Base-by-base conservation (phyloP, 2,888 invertebrate genomes). In the Pecten maximus region DNA sequence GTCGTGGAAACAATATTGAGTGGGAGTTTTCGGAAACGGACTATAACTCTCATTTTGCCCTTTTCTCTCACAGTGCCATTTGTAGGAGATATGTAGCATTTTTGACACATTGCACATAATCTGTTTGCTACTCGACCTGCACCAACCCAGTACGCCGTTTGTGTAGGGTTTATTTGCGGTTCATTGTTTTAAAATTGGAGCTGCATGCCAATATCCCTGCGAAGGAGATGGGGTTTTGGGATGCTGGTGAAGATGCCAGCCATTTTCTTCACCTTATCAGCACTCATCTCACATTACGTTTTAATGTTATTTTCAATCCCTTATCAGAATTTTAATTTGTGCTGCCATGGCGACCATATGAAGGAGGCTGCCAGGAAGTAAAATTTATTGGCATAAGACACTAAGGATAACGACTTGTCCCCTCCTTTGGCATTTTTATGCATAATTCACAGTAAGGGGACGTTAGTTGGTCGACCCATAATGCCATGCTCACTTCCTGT, bases 251-350 rank as follows among this genome's bases (percentile, higher is more conserved):
- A 74, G 74, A 74, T 74, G 74, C 88, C 50, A 90, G 87, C 89
- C 88, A 89, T 87, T 89, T 90, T 90, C 88, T 35, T 87, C 40
- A 40, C 87, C 92, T 91, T 91, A 92, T 92, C 92, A 89, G 90
- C 90, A 89, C 89, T 87, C 91, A 88, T 92, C 92, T 94, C 93
- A 89, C 87, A 92, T 94, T 94, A 92, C 94, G 92, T 90, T 94
- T 94, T 94, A 94, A 94, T 94, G 93, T 91, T 93, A 93, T 93
- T 94, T 93, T 93, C 93, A 92, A 92, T 92, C 92, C 94, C 93
- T 94, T 94, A 94, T 94, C 94, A 92, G 92, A 94, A 94, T 94
- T 94, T 94, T 95, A 94, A 95, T 95, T 95, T 94, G 93, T 88
- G 93, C 94, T 92, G 91, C 94, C 92, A 94, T 94, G 93, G 94